phyloP scores from a whole-genome alignment of 1,140 invertebrate species.

The Dryas iulia region DNA sequence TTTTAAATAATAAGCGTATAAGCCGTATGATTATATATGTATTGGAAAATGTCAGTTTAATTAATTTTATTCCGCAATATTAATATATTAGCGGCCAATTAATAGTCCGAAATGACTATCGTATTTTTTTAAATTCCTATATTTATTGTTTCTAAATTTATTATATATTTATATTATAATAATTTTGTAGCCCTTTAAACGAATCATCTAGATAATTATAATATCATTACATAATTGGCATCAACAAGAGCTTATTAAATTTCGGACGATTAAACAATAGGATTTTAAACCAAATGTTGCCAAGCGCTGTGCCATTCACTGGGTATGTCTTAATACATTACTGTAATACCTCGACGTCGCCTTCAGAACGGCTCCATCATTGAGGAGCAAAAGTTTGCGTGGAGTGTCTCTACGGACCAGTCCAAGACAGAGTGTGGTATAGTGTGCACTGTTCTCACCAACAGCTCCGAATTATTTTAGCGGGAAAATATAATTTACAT shows the following conservation, averaged over 20 bases:
- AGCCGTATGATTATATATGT: too few species aligned
- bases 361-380: conserved; percentile 31
- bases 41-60: too few species aligned
- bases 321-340: conserved; percentile 31
- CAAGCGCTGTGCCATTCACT: conserved; percentile 25
- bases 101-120: too few species aligned
- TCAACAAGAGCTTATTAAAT: neutral
- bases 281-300: conserved; percentile 30
- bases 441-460: conserved; percentile 22
- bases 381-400: conserved; percentile 36
- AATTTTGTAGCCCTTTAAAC: too few species aligned
- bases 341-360: conserved; percentile 30
- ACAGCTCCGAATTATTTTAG: neutral
- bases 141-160: too few species aligned
- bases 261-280: neutral
- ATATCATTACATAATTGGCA: neutral
- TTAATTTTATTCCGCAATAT: too few species aligned
- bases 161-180: too few species aligned
- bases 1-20: too few species aligned
- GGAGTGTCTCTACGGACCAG: conserved; percentile 30
- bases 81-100: too few species aligned
- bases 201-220: neutral
- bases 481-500: conserved; percentile 1
- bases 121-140: too few species aligned
- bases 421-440: conserved; percentile 15